Conservation (phyloP, 2,113 vertebrate species). For the Cyprinodon tularosa region DNA sequence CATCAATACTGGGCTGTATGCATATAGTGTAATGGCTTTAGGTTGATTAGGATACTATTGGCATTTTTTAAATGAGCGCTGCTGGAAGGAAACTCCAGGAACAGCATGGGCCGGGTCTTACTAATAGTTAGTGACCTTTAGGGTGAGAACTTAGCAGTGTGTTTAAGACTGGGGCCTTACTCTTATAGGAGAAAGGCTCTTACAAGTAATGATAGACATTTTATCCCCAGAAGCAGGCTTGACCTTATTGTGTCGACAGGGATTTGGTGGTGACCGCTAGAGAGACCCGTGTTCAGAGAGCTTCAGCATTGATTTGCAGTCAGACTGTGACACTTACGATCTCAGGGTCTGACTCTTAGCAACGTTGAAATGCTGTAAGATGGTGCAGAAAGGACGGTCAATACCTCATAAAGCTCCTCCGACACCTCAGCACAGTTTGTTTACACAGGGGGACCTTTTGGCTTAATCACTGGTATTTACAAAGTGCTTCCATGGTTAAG, state of each 20-base stretch:
- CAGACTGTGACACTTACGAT: constrained; percentile 36
- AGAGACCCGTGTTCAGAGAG: constrained; percentile 20
- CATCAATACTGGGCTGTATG: constrained; percentile 52
- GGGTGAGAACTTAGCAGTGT: background rate
- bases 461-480: constrained; percentile 63
- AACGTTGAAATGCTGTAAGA: constrained; percentile 35
- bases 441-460: constrained; percentile 38
- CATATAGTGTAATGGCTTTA: constrained; percentile 50
- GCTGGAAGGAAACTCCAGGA: constrained; percentile 27
- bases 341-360: constrained; percentile 60
- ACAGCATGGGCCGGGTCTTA: constrained; percentile 17
- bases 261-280: constrained; percentile 34
- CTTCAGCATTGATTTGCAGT: constrained; percentile 48
- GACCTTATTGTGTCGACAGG: constrained; percentile 38
- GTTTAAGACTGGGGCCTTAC: background rate
- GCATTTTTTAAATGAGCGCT: constrained; percentile 48
- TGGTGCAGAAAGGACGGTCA: constrained; percentile 41
- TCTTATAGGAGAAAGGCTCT: constrained; percentile 8
- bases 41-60: constrained; percentile 58
- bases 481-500: constrained; percentile 43
- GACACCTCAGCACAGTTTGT: constrained; percentile 62
- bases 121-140: constrained; percentile 20
- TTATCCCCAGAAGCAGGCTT: constrained; percentile 38
- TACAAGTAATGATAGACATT: constrained; percentile 18
- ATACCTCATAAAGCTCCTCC: constrained; percentile 54